Percentiles rank a stretch among this genome's conserved stretches.
phyloP scores from a whole-genome alignment of 2,113 vertebrate genomes.

The Urocolius indicus region DNA sequence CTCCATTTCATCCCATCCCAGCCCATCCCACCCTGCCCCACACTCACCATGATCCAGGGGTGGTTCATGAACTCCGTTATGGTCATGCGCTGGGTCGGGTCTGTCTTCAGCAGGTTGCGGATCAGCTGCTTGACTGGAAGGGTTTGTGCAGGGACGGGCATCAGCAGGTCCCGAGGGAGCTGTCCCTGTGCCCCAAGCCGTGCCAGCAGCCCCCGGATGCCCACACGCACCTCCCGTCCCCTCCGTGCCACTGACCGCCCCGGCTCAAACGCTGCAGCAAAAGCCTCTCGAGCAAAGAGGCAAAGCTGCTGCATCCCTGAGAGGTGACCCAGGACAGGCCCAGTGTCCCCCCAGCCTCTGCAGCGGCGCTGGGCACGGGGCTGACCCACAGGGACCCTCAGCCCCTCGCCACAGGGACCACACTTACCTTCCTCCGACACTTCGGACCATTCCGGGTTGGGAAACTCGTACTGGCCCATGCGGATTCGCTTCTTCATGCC shows the following conservation, averaged over 20 bases:
- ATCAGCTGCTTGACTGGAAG: constrained; percentile 93
- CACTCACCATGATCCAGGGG: constrained; percentile 95
- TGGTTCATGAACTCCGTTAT: constrained; percentile 99
- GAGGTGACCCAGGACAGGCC: rapidly evolving
- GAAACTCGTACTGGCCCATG: constrained; percentile 97
- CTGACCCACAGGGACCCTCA: neutral
- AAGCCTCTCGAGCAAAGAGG: neutral
- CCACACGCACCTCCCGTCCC: rapidly evolving
- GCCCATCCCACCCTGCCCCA: too few species aligned
- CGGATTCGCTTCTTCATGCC: constrained; percentile 97
- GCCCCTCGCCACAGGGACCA: rapidly evolving
- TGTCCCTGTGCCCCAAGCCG: neutral
- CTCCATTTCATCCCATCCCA: too few species aligned
- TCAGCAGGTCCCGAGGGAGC: neutral
- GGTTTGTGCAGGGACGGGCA: neutral
- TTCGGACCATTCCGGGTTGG: constrained; percentile 96
- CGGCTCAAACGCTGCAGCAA: neutral
- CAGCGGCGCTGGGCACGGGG: rapidly evolving
- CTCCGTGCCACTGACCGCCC: neutral
- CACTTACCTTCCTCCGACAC: constrained; percentile 93
- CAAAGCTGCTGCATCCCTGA: neutral
- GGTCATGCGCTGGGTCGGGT: constrained; percentile 96
- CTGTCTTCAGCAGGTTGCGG: constrained; percentile 93
- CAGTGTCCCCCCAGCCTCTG: neutral
- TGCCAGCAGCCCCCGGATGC: neutral